Evolutionary conservation across 2,888 invertebrate genomes (phyloP), one percentile per base, ranked within the genome.

Genomic region (Pristionchus exspectatus): DNA sequence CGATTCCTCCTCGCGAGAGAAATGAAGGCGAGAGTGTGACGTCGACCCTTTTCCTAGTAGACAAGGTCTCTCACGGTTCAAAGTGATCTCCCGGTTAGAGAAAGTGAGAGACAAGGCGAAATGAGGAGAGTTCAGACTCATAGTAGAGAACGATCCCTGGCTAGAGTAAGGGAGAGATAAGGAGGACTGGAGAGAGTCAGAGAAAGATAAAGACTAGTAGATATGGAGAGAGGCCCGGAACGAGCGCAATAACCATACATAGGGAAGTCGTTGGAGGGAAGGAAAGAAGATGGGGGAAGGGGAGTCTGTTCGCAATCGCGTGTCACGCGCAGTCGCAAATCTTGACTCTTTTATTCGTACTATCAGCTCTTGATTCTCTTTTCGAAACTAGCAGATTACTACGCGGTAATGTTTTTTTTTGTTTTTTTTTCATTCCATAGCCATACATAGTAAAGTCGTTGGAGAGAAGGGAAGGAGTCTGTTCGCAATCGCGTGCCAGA

Each of bases 181-280:
- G 5, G 38, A 5, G 44, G 16, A 21, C 38, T 2, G 44, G 44
- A 50, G 44, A 50, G 27, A 69, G 69, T 12, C 3, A 77, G 21
- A 24, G 44, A 44, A n/a, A 63, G 63, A 10, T 24, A 2, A 24
- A 63, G 16, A 4, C 18, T 2, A 33, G 0, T 14, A 24, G 44
- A 3, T n/a, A 38, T 77, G 24, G 81, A n/a, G 81, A 54, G 27
- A 81, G 81, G 24, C 27, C 63, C 50, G 50, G 81, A 81, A 54
- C 50, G 81, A 81, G 12, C 38, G 24, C 81, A 33, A 81, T 81
- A 81, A 81, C 50, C 81, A 81, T 81, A 81, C 81, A 81, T 81
- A 81, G 44, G 81, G 81, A 81, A 81, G 74, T 74, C 74, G 44
- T 50, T 50, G 44, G 44, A 50, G 44, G 44, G 44, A 50, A 50